Evolutionary conservation across 2,888 invertebrate species (phyloP).

Genomic region (Notodonta dromedarius): DNA sequence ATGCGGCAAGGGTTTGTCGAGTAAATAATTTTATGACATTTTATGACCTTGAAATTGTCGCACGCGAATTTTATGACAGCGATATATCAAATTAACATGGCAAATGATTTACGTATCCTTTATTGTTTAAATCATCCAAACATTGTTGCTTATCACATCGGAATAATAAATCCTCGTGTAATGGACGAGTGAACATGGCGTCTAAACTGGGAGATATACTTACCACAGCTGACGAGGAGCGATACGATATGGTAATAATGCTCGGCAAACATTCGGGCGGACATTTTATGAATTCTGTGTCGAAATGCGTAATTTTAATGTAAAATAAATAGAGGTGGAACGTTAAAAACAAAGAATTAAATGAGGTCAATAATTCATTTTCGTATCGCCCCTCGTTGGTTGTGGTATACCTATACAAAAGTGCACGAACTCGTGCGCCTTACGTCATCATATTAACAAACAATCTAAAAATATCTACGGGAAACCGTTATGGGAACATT

Average conservation of each 20-base stretch:
- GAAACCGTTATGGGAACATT: slow-evolving; percentile 21
- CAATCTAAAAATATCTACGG: slow-evolving; percentile 28
- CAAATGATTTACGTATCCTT: slow-evolving; percentile 64
- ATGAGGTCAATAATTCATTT: no score
- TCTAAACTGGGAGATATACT: slow-evolving; percentile 29
- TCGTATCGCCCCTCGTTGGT: no score
- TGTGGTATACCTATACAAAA: slow-evolving; percentile 16
- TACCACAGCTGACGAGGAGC: neutral
- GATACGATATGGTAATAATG: no score
- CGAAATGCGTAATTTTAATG: no score
- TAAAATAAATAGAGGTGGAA: no score
- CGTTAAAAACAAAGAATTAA: no score
- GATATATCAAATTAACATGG: slow-evolving; percentile 60
- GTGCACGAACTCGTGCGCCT: slow-evolving; percentile 19
- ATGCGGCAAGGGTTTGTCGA: slow-evolving; percentile 64
- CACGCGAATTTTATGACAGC: slow-evolving; percentile 66
- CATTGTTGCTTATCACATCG: slow-evolving; percentile 61
- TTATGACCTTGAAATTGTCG: slow-evolving; percentile 70
- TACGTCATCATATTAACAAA: slow-evolving; percentile 1
- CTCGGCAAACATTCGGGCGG: no score
- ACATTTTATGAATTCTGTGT: no score
- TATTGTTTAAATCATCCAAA: slow-evolving; percentile 49
- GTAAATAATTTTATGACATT: slow-evolving; percentile 75
- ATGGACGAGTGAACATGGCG: slow-evolving; percentile 45
- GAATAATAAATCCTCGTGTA: slow-evolving; percentile 45